phyloP scores from a whole-genome alignment of 2,797 vertebrate genomes.

The Protonibea diacanthus region DNA sequence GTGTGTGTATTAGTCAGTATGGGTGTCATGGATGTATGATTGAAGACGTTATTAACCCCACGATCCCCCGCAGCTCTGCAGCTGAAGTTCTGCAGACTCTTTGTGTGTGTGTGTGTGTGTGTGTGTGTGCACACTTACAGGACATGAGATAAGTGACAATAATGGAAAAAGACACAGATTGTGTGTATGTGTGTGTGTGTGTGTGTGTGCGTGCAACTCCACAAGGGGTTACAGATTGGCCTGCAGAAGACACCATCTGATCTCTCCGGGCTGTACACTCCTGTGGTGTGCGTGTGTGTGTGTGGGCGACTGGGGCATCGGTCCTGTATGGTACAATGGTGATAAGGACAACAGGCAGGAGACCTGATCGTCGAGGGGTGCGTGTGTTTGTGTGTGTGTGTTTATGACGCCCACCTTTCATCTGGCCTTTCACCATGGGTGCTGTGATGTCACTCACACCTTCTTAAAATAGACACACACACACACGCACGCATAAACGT shows the following conservation, averaged over 20 bases:
- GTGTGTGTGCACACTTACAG: constrained; percentile 30
- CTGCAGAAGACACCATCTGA: constrained; percentile 78
- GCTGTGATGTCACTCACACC: constrained; percentile 81
- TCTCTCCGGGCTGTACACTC: constrained; percentile 64
- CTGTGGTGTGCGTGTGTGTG: constrained; percentile 50
- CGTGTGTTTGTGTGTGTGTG: constrained; percentile 24
- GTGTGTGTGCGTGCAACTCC: constrained; percentile 24
- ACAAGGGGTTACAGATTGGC: constrained; percentile 73
- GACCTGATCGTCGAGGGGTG: constrained; percentile 54
- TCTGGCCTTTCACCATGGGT: constrained; percentile 79
- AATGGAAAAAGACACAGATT: constrained; percentile 36
- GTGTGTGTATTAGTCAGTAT: constrained; percentile 60
- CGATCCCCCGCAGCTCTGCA: constrained; percentile 69
- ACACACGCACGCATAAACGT: constrained; percentile 21
- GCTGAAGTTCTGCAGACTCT: constrained; percentile 58
- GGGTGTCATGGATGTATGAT: constrained; percentile 81
- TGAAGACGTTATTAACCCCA: constrained; percentile 87
- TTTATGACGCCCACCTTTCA: constrained; percentile 83
- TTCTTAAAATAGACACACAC: constrained; percentile 80
- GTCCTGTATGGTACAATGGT: constrained; percentile 80
- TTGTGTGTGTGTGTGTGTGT: constrained; percentile 29
- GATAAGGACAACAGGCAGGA: constrained; percentile 84
- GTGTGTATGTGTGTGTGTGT: constrained; percentile 17
- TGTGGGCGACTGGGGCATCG: constrained; percentile 62
- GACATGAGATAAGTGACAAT: constrained; percentile 64